These are phyloP conservation scores for Rhinatrema bivittatum DNA, from an alignment of 2,797 vertebrate genomes.

Conservation along the genomic window DNA sequence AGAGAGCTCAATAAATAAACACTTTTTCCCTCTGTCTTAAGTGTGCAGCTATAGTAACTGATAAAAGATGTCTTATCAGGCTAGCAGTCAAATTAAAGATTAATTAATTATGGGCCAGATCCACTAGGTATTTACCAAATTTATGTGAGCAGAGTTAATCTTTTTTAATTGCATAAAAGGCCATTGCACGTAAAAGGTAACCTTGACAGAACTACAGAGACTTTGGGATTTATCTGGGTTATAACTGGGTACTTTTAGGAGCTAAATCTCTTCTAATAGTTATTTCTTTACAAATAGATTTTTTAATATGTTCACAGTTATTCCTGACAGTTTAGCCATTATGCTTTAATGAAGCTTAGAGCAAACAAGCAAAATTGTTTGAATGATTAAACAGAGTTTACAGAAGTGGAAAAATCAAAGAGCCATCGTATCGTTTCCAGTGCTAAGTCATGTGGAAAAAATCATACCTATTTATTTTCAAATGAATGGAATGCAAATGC, in stretches of 20 bases:
- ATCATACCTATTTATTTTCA: too few species aligned
- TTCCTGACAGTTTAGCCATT: neutral
- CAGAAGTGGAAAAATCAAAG: too few species aligned
- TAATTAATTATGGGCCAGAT: slow-evolving; percentile 27
- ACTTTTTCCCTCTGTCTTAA: slow-evolving; percentile 26
- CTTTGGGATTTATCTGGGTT: too few species aligned
- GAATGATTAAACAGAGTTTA: too few species aligned
- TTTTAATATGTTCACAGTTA: neutral
- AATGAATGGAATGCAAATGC: too few species aligned
- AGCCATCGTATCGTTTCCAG: too few species aligned
- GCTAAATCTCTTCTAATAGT: too few species aligned
- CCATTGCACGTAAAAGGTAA: neutral
- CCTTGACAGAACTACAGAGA: neutral
- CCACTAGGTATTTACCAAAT: slow-evolving; percentile 17
- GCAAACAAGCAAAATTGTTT: too few species aligned
- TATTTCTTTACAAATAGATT: too few species aligned
- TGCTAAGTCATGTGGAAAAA: too few species aligned
- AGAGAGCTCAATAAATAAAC: slow-evolving; percentile 22
- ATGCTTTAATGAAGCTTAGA: too few species aligned
- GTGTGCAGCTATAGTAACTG: slow-evolving; percentile 15
- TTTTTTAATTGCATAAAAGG: slow-evolving; percentile 5
- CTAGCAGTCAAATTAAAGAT: slow-evolving; percentile 30
- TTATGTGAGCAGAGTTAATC: slow-evolving; percentile 4
- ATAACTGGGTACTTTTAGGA: too few species aligned
- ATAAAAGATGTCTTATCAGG: slow-evolving; percentile 13